These are phyloP conservation scores for Macrosteles quadrilineatus DNA, from an alignment of 1,140 invertebrate species.

Conservation along the genomic window DNA sequence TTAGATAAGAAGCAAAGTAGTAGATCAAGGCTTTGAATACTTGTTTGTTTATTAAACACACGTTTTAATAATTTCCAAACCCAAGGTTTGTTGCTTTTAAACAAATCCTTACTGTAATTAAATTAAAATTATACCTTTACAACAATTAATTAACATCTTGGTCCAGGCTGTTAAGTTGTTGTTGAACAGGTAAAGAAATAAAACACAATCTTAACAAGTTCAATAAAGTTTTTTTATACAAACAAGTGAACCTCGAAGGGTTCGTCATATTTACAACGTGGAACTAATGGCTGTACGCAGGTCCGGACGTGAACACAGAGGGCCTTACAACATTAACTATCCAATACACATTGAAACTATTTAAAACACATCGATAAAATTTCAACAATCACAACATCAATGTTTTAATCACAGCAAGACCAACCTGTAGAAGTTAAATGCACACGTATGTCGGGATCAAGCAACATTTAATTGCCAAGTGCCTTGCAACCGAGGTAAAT, in stretches of 20 bases:
- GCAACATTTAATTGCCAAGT: too few species aligned
- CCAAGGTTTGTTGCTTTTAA: too few species aligned
- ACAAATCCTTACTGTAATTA: too few species aligned
- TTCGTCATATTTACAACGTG: constrained; percentile 15
- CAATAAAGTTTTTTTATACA: constrained; percentile 17
- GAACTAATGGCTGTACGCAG: too few species aligned
- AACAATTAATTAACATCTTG: too few species aligned
- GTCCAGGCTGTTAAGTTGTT: too few species aligned
- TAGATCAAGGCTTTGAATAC: too few species aligned
- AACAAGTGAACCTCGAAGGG: constrained; percentile 1
- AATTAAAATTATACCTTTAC: too few species aligned
- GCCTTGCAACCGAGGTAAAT: too few species aligned
- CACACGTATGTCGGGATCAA: not conserved
- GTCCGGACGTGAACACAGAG: not conserved
- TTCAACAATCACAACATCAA: constrained; percentile 6
- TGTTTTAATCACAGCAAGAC: constrained; percentile 14
- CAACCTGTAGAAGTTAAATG: constrained; percentile 16
- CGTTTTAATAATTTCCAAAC: too few species aligned
- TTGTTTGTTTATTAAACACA: too few species aligned
- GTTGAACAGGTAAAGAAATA: not conserved
- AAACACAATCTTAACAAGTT: constrained; percentile 15
- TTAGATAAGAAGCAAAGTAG: too few species aligned
- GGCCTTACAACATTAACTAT: not conserved
- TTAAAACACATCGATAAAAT: constrained; percentile 6
- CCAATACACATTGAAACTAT: constrained; percentile 1